Percentiles rank a stretch among this genome's conserved stretches.
Evolutionary conservation across 1,140 invertebrate species (phyloP).

Genomic region (Cheumatopsyche charites): DNA sequence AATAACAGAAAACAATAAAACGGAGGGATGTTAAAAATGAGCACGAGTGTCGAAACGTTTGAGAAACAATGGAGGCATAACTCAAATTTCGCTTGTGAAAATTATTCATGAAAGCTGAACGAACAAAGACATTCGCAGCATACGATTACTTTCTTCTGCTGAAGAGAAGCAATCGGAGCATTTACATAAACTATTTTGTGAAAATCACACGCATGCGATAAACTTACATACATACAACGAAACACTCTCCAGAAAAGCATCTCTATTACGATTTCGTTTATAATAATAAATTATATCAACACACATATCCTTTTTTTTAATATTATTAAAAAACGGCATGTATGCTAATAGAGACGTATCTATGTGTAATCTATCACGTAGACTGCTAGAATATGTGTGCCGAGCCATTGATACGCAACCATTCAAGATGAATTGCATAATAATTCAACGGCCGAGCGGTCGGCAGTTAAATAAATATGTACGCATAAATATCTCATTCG

Average conservation of each 20-base stretch:
- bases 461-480: too few relatives aligned
- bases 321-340: background rate
- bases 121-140: slow-evolving; percentile 18
- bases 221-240: too few relatives aligned
- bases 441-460: too few relatives aligned
- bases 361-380: too few relatives aligned
- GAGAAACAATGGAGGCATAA: slow-evolving; percentile 29
- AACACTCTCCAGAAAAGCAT: too few relatives aligned
- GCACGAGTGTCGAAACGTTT: slow-evolving; percentile 15
- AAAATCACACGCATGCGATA: background rate
- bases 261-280: too few relatives aligned
- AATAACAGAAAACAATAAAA: background rate
- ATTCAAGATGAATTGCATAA: too few relatives aligned
- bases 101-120: slow-evolving; percentile 34
- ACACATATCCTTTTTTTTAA: background rate
- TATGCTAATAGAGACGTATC: background rate
- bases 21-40: slow-evolving; percentile 12
- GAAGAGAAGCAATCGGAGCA: background rate
- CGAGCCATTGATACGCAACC: background rate
- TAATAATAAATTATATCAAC: too few relatives aligned
- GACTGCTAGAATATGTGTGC: background rate
- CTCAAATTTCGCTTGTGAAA: slow-evolving; percentile 13
- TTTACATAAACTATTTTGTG: background rate
- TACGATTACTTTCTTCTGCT: background rate
- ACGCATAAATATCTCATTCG: too few relatives aligned